Evolutionary conservation across 2,113 vertebrate genomes (phyloP).

Genomic region (Dicaeum eximium): DNA sequence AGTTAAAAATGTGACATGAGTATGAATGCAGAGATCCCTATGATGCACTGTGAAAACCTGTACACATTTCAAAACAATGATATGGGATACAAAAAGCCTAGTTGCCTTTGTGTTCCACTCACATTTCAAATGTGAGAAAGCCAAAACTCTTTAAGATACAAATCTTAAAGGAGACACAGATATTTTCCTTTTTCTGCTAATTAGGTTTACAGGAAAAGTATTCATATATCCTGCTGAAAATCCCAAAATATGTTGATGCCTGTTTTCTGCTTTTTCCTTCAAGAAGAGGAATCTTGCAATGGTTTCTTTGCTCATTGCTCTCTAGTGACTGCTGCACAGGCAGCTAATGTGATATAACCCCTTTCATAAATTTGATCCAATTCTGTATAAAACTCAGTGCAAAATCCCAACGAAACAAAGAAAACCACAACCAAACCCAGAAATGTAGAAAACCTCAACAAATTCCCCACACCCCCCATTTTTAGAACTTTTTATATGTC

Average conservation of each 20-base stretch:
- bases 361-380: neutral
- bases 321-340: neutral
- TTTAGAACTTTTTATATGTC: neutral
- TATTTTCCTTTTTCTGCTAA: neutral
- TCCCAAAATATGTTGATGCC: neutral
- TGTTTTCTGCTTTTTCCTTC: neutral
- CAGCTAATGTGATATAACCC: accelerated
- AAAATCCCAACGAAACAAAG: neutral
- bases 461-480: accelerated
- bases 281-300: neutral
- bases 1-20: neutral
- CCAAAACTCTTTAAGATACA: neutral
- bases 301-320: neutral
- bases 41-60: neutral
- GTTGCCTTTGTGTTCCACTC: neutral
- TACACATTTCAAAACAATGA: neutral
- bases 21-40: neutral
- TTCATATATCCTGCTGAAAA: neutral
- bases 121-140: neutral
- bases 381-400: neutral
- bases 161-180: neutral
- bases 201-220: neutral
- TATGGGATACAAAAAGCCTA: neutral
- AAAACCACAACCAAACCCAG: neutral
- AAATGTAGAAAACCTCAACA: neutral